These are phyloP conservation scores for Agonopterix alstromeriana DNA, from an alignment of 2,888 invertebrate species.

Conservation along the genomic window DNA sequence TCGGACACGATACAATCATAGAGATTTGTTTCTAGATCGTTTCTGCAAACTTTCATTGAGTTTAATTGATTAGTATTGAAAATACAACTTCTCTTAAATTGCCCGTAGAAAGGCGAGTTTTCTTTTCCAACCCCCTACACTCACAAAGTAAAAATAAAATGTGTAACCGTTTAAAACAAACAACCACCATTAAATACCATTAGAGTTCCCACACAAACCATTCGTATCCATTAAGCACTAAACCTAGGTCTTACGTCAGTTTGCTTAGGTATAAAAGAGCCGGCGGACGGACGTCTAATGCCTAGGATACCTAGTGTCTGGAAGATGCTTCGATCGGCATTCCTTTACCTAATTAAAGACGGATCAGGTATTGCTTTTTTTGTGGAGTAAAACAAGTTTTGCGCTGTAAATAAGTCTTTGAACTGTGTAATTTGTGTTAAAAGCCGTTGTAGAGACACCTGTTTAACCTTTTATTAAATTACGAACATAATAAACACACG, in stretches of 20 bases:
- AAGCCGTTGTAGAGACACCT: no score
- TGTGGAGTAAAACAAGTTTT: background rate
- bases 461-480: no score
- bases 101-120: no score
- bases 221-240: slow-evolving; percentile 42
- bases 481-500: no score
- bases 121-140: no score
- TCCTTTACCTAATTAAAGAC: slow-evolving; percentile 7
- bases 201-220: slow-evolving; percentile 33
- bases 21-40: no score
- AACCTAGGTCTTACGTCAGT: slow-evolving; percentile 24
- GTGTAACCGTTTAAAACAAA: background rate
- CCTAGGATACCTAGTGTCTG: slow-evolving; percentile 9
- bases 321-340: slow-evolving; percentile 7
- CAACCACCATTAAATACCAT: slow-evolving; percentile 36
- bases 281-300: slow-evolving; percentile 11
- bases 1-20: no score
- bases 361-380: slow-evolving; percentile 3
- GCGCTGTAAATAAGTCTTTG: background rate
- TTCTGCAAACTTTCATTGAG: no score
- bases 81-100: no score
- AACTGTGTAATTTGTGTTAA: no score
- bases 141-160: no score
- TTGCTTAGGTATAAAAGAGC: slow-evolving; percentile 11
- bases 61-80: no score